Percentiles rank a stretch among this genome's conserved stretches.
phyloP scores from a whole-genome alignment of 2,113 vertebrate species.

The Pandion haliaetus region DNA sequence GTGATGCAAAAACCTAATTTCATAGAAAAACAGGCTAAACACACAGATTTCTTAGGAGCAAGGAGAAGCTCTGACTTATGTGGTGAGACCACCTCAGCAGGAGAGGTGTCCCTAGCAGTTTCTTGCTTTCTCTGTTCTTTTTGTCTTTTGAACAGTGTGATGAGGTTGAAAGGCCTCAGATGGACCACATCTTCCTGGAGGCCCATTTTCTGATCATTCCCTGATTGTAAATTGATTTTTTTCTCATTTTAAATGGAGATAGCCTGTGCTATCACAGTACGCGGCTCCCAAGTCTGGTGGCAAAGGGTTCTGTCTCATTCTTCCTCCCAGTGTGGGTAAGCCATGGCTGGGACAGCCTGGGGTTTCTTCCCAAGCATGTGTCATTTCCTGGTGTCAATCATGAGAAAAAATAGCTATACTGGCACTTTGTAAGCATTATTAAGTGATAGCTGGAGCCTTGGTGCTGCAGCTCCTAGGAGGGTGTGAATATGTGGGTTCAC shows the following conservation, averaged over 20 bases:
- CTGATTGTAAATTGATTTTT: not conserved
- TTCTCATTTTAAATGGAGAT: not conserved
- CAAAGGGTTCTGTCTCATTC: not conserved
- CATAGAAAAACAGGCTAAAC: not conserved
- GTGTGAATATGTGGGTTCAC: not conserved
- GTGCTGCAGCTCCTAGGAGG: not conserved
- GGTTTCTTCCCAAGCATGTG: not conserved
- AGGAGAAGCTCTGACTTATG: not conserved
- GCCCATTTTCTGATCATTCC: not conserved
- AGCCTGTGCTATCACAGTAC: not conserved
- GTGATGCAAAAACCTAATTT: not conserved
- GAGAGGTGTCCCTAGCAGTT: not conserved
- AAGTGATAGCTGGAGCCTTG: not conserved
- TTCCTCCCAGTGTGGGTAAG: not conserved
- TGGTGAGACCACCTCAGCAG: not conserved
- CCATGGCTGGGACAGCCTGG: not conserved
- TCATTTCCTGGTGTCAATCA: not conserved
- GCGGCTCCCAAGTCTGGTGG: not conserved
- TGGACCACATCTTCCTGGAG: not conserved
- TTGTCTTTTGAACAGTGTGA: not conserved
- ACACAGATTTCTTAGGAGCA: not conserved
- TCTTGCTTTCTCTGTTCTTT: not conserved
- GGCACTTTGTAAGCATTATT: not conserved
- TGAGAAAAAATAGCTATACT: not conserved
- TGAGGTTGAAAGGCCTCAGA: not conserved